Percentiles rank a stretch among this genome's conserved stretches.
These are phyloP conservation scores for Drosophila melanocephala DNA, from an alignment of 2,888 invertebrate genomes.

Conservation along the genomic window DNA sequence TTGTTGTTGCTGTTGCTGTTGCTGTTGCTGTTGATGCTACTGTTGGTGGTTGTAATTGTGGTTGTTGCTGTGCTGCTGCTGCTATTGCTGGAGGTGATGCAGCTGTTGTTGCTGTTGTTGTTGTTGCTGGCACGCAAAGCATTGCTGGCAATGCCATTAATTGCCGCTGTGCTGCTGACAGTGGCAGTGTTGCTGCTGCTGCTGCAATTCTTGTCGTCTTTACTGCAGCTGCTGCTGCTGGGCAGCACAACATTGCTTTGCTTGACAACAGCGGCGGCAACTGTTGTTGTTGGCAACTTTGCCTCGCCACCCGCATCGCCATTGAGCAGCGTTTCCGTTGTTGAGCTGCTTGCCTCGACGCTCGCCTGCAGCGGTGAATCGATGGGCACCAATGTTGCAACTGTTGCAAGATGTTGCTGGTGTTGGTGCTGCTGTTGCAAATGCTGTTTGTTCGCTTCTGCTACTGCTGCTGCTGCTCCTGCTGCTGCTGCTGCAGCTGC, in stretches of 20 bases:
- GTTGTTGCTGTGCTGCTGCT: conserved; percentile 11
- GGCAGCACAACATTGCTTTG: conserved; percentile 60
- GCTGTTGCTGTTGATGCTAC: conserved; percentile 50
- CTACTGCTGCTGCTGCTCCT: conserved; percentile 14
- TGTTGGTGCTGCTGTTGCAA: conserved; percentile 44
- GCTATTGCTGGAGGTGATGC: conserved; percentile 31
- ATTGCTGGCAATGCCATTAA: conserved; percentile 55
- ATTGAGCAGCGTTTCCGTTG: conserved; percentile 46
- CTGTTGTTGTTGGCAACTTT: conserved; percentile 32
- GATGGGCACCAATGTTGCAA: conserved; percentile 63
- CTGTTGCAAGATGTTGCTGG: conserved; percentile 12
- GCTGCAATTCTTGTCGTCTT: conserved; percentile 22
- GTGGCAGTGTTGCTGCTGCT: conserved; percentile 21
- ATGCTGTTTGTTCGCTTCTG: conserved; percentile 27
- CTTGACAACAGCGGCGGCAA: conserved; percentile 33
- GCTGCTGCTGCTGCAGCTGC: conserved; percentile 14
- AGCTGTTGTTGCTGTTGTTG: conserved; percentile 18
- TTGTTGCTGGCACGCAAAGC: conserved; percentile 33
- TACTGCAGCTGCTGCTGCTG: conserved; percentile 49
- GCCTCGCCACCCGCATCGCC: conserved; percentile 55
- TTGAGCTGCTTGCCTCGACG: conserved; percentile 62
- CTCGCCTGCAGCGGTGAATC: conserved; percentile 44
- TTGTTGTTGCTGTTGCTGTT: conserved; percentile 4
- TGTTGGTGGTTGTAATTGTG: conserved; percentile 25
- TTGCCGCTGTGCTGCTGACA: conserved; percentile 56